Conservation (phyloP, 1,140 invertebrate genomes). For the Lucilia cuprina region DNA sequence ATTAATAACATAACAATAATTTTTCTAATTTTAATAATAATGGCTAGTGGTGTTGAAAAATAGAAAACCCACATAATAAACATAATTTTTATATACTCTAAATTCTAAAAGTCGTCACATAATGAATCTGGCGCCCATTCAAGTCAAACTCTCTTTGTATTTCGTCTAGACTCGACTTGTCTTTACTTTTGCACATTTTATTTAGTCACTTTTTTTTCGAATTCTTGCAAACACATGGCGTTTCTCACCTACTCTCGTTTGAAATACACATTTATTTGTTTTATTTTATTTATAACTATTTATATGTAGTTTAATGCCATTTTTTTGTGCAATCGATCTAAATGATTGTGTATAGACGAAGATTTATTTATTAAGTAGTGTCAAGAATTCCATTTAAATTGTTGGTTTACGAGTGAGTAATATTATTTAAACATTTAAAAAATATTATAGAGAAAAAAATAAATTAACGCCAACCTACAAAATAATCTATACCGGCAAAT, state of each 20-base stretch:
- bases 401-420: background rate
- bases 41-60: background rate
- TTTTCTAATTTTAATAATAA: background rate
- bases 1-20: background rate
- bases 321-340: conserved; percentile 2
- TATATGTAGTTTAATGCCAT: background rate
- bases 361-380: background rate
- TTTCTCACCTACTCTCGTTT: background rate
- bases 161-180: background rate
- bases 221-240: background rate
- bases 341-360: background rate
- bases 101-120: background rate
- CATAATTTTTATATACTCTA: background rate
- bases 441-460: background rate
- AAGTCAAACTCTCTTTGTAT: background rate
- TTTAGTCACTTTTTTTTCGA: background rate
- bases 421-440: background rate
- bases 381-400: background rate
- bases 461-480: background rate
- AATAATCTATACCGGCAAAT: background rate
- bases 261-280: background rate
- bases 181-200: background rate
- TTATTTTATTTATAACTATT: background rate
- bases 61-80: background rate
- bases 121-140: conserved; percentile 4